Percentiles rank a stretch among this genome's conserved stretches.
Conservation (phyloP, 2,888 invertebrate species). For the Parelbella ahira region DNA sequence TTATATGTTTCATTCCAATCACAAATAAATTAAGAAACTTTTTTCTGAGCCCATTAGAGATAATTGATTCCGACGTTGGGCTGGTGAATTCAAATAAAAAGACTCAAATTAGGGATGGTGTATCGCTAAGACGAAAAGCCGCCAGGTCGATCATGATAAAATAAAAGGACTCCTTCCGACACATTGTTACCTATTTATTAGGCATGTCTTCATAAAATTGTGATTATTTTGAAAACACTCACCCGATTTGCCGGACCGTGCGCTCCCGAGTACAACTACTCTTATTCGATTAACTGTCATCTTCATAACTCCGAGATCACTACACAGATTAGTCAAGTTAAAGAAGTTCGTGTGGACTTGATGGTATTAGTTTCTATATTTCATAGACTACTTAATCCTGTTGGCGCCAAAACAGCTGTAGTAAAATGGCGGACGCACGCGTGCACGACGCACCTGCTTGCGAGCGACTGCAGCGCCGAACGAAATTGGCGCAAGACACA, state of each 20-base stretch:
- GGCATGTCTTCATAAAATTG: slow-evolving; percentile 30
- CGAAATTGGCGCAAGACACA: slow-evolving; percentile 68
- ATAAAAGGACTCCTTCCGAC: slow-evolving; percentile 31
- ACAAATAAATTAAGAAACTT: slow-evolving; percentile 55
- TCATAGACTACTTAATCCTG: slow-evolving; percentile 43
- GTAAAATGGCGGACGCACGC: slow-evolving; percentile 63
- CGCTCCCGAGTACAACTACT: slow-evolving; percentile 88
- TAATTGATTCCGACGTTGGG: slow-evolving; percentile 62
- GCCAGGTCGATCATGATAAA: slow-evolving; percentile 30
- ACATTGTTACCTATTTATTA: too few species aligned
- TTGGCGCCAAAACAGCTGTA: slow-evolving; percentile 60
- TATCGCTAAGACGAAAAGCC: slow-evolving; percentile 44
- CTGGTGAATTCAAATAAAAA: slow-evolving; percentile 41
- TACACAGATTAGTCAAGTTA: slow-evolving; percentile 26
- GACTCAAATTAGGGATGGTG: slow-evolving; percentile 35
- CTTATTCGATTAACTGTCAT: slow-evolving; percentile 89
- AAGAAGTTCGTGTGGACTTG: slow-evolving; percentile 10
- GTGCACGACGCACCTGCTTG: slow-evolving; percentile 74
- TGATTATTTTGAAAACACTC: slow-evolving; percentile 52
- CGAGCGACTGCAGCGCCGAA: slow-evolving; percentile 64
- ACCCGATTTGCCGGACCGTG: slow-evolving; percentile 89
- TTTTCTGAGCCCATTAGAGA: slow-evolving; percentile 55
- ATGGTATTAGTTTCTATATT: slow-evolving; percentile 19
- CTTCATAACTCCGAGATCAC: slow-evolving; percentile 76
- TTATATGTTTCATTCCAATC: too few species aligned